Evolutionary conservation across 2,113 vertebrate genomes (phyloP), one percentile per base, ranked within the genome.

Genomic region (Gymnarchus niloticus): DNA sequence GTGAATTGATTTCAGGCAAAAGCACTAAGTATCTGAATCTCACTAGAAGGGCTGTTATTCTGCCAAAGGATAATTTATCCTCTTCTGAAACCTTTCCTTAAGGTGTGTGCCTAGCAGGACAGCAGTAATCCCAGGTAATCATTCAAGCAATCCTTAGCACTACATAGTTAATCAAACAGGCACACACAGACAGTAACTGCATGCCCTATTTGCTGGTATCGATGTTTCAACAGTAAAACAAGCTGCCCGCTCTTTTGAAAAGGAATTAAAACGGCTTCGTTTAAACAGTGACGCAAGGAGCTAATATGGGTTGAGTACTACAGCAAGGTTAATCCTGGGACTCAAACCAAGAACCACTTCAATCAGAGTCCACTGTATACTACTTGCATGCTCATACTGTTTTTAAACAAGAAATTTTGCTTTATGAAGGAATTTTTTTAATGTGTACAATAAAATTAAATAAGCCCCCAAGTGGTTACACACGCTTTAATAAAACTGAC

Each of bases 401-500:
- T 33, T 19, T 3, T 33, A 73, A 73, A 41, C 33, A 37, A 19
- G 65, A 41, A 73, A 73, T 2, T 73, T 8, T 73, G 14, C 33
- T 73, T 41, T 21, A 73, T 37, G 65, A 73, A 73, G 5, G 14
- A 73, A 37, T 14, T 19, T 41, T 37, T 73, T 73, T 41, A 41
- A 37, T 19, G 28, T 37, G 14, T 69, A 78, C 19, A 78, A 48
- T 10, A 48, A 78, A n/a, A 7, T 7, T 37, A 78, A 78, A 78
- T 52, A 54, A 48, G 21, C 23, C 33, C 25, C 33, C 41, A 41
- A 41, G 28, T 37, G 14, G 12, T 17, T 37, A 69, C 61, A 69
- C 5, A 37, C 28, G 37, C 65, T 41, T 52, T 8, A 61, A 37
- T 46, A 48, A 78, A 8, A 83, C 84, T 65, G 10, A 97, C 97